A percentile compares a stretch with the other conserved stretches of the same genome.
phyloP scores from a whole-genome alignment of 1,140 invertebrate species.

The Potamilus streckersoni region DNA sequence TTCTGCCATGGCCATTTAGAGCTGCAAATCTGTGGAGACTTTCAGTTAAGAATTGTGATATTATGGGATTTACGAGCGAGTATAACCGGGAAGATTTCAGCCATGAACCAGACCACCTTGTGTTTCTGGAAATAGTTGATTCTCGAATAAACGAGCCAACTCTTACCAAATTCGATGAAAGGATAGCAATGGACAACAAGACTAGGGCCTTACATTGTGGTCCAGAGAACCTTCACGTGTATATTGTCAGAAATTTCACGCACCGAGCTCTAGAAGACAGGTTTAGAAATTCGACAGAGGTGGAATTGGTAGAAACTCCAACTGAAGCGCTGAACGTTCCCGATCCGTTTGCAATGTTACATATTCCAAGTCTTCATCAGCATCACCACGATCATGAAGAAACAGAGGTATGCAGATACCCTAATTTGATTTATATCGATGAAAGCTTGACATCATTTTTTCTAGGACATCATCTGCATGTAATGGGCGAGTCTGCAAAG shows the following conservation, averaged over 20 bases:
- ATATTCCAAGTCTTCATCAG: slow-evolving; percentile 12
- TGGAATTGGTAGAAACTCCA: background rate
- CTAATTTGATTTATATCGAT: slow-evolving; percentile 22
- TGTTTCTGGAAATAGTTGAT: slow-evolving; percentile 29
- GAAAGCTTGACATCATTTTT: slow-evolving; percentile 11
- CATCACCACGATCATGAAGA: slow-evolving; percentile 15
- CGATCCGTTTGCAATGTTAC: slow-evolving; percentile 4
- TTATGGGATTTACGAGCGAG: slow-evolving; percentile 25
- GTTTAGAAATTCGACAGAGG: background rate
- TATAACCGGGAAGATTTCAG: slow-evolving; percentile 6
- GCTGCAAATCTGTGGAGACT: slow-evolving; percentile 23
- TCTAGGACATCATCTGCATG: slow-evolving; percentile 10
- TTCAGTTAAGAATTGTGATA: slow-evolving; percentile 13
- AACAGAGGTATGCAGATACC: slow-evolving; percentile 4
- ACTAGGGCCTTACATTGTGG: slow-evolving; percentile 41
- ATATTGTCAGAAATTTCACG: slow-evolving; percentile 18
- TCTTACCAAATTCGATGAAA: slow-evolving; percentile 6
- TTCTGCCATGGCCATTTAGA: slow-evolving; percentile 31
- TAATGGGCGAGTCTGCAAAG: slow-evolving; percentile 8
- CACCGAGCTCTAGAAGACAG: background rate
- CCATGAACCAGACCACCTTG: slow-evolving; percentile 18
- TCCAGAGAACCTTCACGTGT: slow-evolving; percentile 19
- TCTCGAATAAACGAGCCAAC: background rate
- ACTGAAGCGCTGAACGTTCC: background rate
- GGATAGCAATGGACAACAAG: slow-evolving; percentile 16